Evolutionary conservation across 2,797 vertebrate species (phyloP), one percentile per base, ranked within the genome.

Genomic region (Pangasius sanitwongsei): DNA sequence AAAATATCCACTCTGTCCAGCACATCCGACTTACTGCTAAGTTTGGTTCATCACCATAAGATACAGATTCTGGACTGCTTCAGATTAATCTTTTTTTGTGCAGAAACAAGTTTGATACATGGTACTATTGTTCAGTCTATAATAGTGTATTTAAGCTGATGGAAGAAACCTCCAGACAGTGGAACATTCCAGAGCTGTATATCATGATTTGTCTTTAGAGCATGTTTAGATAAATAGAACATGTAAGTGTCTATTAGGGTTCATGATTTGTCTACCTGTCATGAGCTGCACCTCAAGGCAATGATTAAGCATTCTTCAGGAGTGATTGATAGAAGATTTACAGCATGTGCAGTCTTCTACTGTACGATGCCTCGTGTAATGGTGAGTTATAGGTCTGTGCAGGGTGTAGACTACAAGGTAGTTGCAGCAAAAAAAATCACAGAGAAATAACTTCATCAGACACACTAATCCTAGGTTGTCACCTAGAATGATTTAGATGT

Each of bases 131-230:
- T 83, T 72, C 23, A 63, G 23, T 61, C 23, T 72, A 50, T 55
- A 77, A 18, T 1, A 63, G 9, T 37, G 16, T 48, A 75, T 41
- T 75, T 41, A 55, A 13, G 28, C 8, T 2, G 34, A 1, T n/a
- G 72, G 15, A 70, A 44, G 41, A 23, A 74, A 11, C 59, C 55
- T 57, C 55, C 77, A 92, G 89, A 90, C 89, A 85, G 63, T 86
- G 63, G 78, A 78, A 23, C 86, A 91, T 93, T 92, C 90, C 89
- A 84, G 50, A 86, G 75, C 61, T 90, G 67, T 92, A 90, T n/a
- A 75, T 82, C 63, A 85, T 44, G 70, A 90, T 91, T 87, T 87
- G 89, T 83, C 41, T 37, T 85, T 86, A 88, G 83, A 61, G 13
- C 2, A n/a, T 67, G 77, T 18, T 53, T 61, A 67, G 69, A 88